A percentile compares a stretch with the other conserved stretches of the same genome.
Evolutionary conservation across 2,797 vertebrate species (phyloP).

Genomic region (Rousettus madagascariensis): DNA sequence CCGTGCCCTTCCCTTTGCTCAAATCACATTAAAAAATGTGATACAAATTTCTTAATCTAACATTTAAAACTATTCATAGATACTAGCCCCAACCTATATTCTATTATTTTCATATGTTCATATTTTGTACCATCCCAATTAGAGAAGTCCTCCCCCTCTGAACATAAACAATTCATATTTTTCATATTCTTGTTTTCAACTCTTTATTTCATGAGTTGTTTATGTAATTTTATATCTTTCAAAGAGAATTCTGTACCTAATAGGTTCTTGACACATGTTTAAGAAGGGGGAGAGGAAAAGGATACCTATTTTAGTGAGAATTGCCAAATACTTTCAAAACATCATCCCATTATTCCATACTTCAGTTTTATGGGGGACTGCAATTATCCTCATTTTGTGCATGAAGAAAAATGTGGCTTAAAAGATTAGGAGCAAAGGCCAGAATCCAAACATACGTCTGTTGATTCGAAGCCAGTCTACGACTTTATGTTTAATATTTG

Average conservation of each 20-base stretch:
- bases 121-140: not conserved
- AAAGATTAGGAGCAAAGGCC: not conserved
- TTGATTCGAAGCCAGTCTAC: not conserved
- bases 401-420: not conserved
- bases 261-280: not conserved
- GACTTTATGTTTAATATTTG: not conserved
- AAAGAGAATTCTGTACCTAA: not conserved
- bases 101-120: not conserved
- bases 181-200: not conserved
- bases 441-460: not conserved
- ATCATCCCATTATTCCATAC: not conserved
- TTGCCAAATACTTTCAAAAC: constrained; percentile 21
- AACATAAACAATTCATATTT: not conserved
- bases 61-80: not conserved
- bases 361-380: not conserved
- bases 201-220: not conserved
- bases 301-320: not conserved
- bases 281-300: not conserved
- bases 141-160: not conserved
- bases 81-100: not conserved
- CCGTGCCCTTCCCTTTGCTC: not conserved
- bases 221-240: not conserved
- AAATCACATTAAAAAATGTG: not conserved
- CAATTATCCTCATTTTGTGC: not conserved
- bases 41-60: not conserved